Percentiles rank a stretch among this genome's conserved stretches.
phyloP scores from a whole-genome alignment of 2,888 invertebrate genomes.

The Andrena hattorfiana region DNA sequence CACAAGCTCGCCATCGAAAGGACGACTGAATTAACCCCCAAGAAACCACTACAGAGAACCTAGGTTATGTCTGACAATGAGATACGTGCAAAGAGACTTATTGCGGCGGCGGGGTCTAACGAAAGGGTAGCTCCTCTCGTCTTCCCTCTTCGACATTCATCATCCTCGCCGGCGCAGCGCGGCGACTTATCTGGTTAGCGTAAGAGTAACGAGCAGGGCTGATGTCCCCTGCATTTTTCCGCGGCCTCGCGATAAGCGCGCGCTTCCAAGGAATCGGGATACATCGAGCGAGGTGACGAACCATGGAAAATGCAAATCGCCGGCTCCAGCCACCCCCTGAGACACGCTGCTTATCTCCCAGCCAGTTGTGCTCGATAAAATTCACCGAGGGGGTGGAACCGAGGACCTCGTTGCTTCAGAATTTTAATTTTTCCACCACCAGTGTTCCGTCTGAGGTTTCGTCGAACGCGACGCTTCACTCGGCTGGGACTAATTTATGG shows the following conservation, averaged over 20 bases:
- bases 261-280: slow-evolving; percentile 14
- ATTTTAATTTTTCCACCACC: slow-evolving; percentile 1
- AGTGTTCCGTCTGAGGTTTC: slow-evolving; percentile 12
- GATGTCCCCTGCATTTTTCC: slow-evolving; percentile 4
- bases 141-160: slow-evolving; percentile 37
- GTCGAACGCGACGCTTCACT: slow-evolving; percentile 4
- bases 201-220: slow-evolving; percentile 70
- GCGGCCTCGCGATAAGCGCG: neutral
- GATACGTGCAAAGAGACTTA: neutral
- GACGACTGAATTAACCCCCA: slow-evolving; percentile 1
- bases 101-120: neutral
- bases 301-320: slow-evolving; percentile 20
- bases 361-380: slow-evolving; percentile 19
- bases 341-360: neutral
- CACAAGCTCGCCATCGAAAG: neutral
- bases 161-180: neutral
- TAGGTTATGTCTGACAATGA: too few relatives aligned
- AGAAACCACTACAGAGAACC: neutral
- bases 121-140: slow-evolving; percentile 27
- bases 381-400: neutral
- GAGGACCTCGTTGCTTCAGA: neutral
- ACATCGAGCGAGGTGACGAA: neutral
- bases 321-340: neutral
- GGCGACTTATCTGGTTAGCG: slow-evolving; percentile 82
- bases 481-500: slow-evolving; percentile 10